These are phyloP conservation scores for Cinclus cinclus DNA, from an alignment of 2,113 vertebrate species.

Conservation along the genomic window DNA sequence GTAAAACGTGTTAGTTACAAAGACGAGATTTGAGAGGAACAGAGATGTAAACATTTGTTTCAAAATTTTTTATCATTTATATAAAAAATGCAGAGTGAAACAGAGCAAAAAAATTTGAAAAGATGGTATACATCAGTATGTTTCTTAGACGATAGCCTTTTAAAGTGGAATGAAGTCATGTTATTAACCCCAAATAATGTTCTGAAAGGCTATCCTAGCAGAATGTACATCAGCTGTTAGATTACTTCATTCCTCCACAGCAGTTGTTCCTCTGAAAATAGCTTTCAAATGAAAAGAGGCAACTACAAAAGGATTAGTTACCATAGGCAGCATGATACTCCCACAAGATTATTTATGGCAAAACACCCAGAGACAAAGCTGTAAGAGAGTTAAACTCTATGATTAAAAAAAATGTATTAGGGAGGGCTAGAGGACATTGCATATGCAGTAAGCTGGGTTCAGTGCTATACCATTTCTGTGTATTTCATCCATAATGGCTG, in stretches of 20 bases:
- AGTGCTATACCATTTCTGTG: slow-evolving; percentile 82
- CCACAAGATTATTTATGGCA: slow-evolving; percentile 80
- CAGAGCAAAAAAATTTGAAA: not conserved
- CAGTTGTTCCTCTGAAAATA: slow-evolving; percentile 93
- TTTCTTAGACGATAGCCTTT: slow-evolving; percentile 33
- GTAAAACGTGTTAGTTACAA: slow-evolving; percentile 24
- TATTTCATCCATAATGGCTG: slow-evolving; percentile 91
- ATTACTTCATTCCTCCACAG: slow-evolving; percentile 79
- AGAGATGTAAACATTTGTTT: not conserved
- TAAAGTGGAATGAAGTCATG: slow-evolving; percentile 56
- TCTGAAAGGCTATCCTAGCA: slow-evolving; percentile 75
- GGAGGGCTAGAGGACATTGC: not conserved
- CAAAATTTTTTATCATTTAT: not conserved
- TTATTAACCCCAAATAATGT: slow-evolving; percentile 75
- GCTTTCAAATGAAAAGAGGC: slow-evolving; percentile 80
- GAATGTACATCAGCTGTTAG: slow-evolving; percentile 89
- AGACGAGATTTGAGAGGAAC: not conserved
- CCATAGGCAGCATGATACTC: slow-evolving; percentile 78
- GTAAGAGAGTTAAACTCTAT: slow-evolving; percentile 51
- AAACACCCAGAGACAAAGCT: slow-evolving; percentile 56
- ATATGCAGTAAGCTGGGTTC: not conserved
- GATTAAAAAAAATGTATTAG: slow-evolving; percentile 46
- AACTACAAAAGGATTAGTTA: slow-evolving; percentile 88
- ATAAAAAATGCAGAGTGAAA: not conserved
- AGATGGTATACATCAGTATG: not conserved